Percentiles rank a stretch among this genome's conserved stretches.
Evolutionary conservation across 2,113 vertebrate species (phyloP).

Genomic region (Malurus elegans): DNA sequence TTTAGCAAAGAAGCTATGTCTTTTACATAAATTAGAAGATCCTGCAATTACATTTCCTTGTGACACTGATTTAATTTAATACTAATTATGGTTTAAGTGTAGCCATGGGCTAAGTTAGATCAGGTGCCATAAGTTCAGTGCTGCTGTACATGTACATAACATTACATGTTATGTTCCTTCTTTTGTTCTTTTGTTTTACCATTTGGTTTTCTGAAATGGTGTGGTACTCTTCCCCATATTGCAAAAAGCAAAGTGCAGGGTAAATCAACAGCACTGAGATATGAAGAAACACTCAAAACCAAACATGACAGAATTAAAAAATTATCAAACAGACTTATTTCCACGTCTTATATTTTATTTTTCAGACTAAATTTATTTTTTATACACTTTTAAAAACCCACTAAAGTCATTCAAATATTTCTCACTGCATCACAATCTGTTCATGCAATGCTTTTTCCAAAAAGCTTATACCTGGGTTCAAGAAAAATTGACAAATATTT

Average conservation of each 20-base stretch:
- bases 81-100: not conserved
- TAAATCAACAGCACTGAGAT: not conserved
- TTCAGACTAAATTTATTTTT: not conserved
- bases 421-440: not conserved
- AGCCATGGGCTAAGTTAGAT: not conserved
- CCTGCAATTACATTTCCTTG: not conserved
- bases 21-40: not conserved
- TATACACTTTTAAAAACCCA: not conserved
- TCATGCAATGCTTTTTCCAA: not conserved
- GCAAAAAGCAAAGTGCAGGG: not conserved
- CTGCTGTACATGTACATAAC: not conserved
- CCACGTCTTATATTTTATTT: not conserved
- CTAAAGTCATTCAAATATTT: not conserved
- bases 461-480: fast-evolving
- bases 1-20: not conserved
- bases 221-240: not conserved
- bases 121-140: not conserved
- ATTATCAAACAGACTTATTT: not conserved
- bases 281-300: not conserved
- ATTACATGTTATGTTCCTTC: not conserved
- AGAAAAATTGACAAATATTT: not conserved
- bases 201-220: not conserved
- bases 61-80: not conserved
- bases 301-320: not conserved
- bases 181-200: not conserved